Base-by-base conservation (phyloP, 2,888 invertebrate genomes). In the Torymus tubicola region DNA sequence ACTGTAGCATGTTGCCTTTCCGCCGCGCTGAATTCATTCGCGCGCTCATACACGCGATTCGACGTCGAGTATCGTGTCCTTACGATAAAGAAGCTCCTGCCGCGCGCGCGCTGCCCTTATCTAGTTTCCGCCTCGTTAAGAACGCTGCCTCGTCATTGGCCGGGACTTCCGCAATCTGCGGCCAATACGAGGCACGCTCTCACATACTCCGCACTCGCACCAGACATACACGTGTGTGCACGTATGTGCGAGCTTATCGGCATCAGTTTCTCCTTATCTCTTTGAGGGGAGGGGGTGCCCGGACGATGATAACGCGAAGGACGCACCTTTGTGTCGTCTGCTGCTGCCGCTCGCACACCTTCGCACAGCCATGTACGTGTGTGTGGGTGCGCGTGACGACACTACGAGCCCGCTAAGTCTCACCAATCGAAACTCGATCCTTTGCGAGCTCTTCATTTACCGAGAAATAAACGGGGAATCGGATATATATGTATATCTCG, bases 91-190 rank as follows among this genome's bases (percentile, higher is more conserved):
- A 81, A 81, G 75, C 73, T 73, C 69, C 78, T 78, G 58, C 63
- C 16, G 14, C 61, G 72, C 65, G 12, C 53, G 24, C 14, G 1
- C 13, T 8, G 13, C 58, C 10, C 77, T 80, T 82, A 82, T 82
- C 82, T 82, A 77, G 82, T 82, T 82, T 82, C 82, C 82, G 82
- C 82, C 82, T 77, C 80, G 77, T 80, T 78, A 82, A 70, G 72
- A 68, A 67, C 55, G 52, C 64, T 31, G 31, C 71, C 60, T 52
- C 72, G 78, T 75, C 74, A 74, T 78, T 81, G 73, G 81, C 67
- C 74, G 76, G 57, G 52, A 80, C 73, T 79, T 76, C 70, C 76
- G 73, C 74, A 81, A 83, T 83, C 82, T 79, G 75, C 58, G 77
- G 50, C 82, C 82, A 83, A 81, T 81, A 24, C n/a, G 63, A 60